These are phyloP conservation scores for Hirtodrosophila duncani DNA, from an alignment of 2,888 invertebrate genomes.

Conservation along the genomic window DNA sequence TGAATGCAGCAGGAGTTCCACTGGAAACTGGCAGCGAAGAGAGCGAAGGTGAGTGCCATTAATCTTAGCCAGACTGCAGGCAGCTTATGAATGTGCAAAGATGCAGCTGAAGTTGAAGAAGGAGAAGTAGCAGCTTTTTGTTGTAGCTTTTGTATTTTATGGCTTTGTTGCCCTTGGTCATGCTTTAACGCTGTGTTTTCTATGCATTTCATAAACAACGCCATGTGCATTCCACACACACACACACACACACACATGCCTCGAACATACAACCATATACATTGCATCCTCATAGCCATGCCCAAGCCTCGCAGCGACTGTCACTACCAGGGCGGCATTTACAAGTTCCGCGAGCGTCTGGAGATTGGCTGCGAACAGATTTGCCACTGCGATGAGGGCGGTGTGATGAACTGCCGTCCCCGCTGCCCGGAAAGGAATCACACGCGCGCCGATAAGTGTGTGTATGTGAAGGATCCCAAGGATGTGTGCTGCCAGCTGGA, in stretches of 20 bases:
- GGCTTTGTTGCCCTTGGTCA: constrained; percentile 22
- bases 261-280: constrained; percentile 9
- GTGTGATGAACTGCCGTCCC: constrained; percentile 85
- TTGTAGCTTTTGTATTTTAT: constrained; percentile 17
- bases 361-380: constrained; percentile 89
- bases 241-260: constrained; percentile 14
- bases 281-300: constrained; percentile 34
- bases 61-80: neutral
- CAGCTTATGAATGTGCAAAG: neutral
- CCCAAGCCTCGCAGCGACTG: constrained; percentile 73
- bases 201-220: constrained; percentile 55
- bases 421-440: constrained; percentile 82
- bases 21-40: constrained; percentile 17
- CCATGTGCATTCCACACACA: constrained; percentile 33
- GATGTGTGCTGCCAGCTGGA: constrained; percentile 92
- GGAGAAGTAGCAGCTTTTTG: neutral
- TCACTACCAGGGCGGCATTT: constrained; percentile 82
- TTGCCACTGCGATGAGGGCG: constrained; percentile 87
- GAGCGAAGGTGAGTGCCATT: constrained; percentile 50
- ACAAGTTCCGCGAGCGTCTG: constrained; percentile 85
- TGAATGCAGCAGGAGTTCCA: constrained; percentile 5
- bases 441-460: constrained; percentile 85
- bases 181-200: constrained; percentile 55
- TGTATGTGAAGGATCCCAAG: constrained; percentile 88
- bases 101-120: constrained; percentile 6